Evolutionary conservation across 1,140 invertebrate species (phyloP), one percentile per base, ranked within the genome.

Genomic region (Procambarus clarkii): DNA sequence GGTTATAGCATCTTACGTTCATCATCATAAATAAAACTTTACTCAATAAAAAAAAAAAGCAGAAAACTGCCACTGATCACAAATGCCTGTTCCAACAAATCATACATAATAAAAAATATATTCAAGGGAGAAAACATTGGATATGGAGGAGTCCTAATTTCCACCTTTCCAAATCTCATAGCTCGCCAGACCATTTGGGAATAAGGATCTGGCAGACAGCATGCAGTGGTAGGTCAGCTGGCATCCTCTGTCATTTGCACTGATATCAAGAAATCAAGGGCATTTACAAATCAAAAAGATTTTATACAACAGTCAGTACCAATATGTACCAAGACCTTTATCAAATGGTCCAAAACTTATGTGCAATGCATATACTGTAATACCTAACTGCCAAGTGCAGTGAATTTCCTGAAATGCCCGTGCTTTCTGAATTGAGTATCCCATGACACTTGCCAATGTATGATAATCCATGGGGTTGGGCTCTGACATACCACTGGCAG

Each of bases 401-500:
- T n/a, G 34, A 74, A 34, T n/a, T 74, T 21, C 69, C 5, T 74
- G 69, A 74, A 34, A 74, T 74, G 69, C 69, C 69, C 69, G n/a
- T 34, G 24, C 69, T 7, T 74, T 34, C 69, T 74, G n/a, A 24
- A 74, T 8, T 74, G 69, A 74, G 11, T 34, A 74, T 34, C 69
- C 69, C 69, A 74, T n/a, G 24, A 74, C 69, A 74, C 69, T 34
- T 74, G 69, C 69, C 69, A 74, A 24, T 34, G 69, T 24, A 74
- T 71, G 60, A 74, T 85, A 74, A 74, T 71, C 64, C 34, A 48
- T 50, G 83, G 83, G 83, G 83, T 85, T 85, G 69, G 83, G 83
- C 69, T 85, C 83, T 85, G 83, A 85, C 83, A 74, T 85, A 85
- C 64, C 83, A 85, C 83, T 50, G 45, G 64, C 83, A 85, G 44